Percentiles rank a stretch among this genome's conserved stretches.
Conservation (phyloP, 30 jellyfish, hydroid and myxozoan species). For the Cassiopea andromeda region DNA sequence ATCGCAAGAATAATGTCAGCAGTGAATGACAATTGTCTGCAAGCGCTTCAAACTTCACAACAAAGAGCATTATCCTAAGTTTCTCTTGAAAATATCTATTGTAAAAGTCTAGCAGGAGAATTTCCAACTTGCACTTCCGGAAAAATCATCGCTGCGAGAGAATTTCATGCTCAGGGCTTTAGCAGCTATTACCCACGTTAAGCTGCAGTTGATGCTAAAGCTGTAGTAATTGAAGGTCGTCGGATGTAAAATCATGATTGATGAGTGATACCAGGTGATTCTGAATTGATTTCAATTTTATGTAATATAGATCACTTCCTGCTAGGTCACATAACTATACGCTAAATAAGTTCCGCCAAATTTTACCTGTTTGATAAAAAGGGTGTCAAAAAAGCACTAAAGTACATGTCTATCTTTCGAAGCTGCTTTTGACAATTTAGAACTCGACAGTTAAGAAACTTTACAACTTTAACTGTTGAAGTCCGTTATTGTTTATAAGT, state of each 20-base stretch:
- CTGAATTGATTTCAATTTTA: neutral
- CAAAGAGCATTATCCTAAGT: too few relatives aligned
- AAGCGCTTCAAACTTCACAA: too few relatives aligned
- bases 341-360: constrained; percentile 16
- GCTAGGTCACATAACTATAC: constrained; percentile 24
- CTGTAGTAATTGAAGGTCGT: neutral
- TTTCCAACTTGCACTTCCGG: too few relatives aligned
- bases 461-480: neutral
- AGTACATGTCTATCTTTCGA: neutral
- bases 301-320: constrained; percentile 12
- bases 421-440: neutral
- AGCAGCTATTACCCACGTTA: too few relatives aligned
- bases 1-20: too few relatives aligned
- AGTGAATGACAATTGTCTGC: too few relatives aligned
- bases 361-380: constrained; percentile 1
- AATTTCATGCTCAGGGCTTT: too few relatives aligned
- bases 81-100: too few relatives aligned
- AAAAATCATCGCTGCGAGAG: too few relatives aligned
- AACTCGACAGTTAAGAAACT: neutral
- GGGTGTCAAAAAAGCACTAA: neutral
- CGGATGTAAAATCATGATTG: neutral
- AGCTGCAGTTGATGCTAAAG: too few relatives aligned
- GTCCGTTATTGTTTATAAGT: constrained; percentile 15
- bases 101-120: too few relatives aligned
- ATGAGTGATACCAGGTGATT: neutral